phyloP scores from a whole-genome alignment of 2,888 invertebrate species.

The Nemoura dubitans region DNA sequence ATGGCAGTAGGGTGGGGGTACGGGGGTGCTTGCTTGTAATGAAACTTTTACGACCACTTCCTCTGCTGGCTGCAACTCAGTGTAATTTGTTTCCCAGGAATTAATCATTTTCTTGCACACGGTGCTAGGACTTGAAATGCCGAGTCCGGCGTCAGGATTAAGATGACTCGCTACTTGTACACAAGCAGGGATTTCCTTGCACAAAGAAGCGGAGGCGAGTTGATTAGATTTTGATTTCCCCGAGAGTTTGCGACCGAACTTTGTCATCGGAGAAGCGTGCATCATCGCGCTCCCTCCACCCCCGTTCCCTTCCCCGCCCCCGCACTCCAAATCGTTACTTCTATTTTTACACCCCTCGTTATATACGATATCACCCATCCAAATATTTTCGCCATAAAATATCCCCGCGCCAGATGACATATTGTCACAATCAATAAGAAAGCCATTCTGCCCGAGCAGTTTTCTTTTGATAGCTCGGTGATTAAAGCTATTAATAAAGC shows the following conservation, averaged over 20 bases:
- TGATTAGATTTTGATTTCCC: neutral
- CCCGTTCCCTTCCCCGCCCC: neutral
- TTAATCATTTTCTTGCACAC: neutral
- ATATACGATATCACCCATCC: neutral
- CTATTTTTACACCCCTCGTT: slow-evolving; percentile 12
- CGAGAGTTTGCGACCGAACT: neutral
- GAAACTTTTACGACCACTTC: neutral
- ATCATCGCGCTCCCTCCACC: no score
- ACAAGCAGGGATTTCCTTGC: neutral
- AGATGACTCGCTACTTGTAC: neutral
- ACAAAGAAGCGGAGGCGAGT: neutral
- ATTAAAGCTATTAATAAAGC: neutral
- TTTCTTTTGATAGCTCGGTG: neutral
- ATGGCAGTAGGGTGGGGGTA: neutral
- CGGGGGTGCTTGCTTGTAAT: neutral
- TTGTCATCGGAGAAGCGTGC: neutral
- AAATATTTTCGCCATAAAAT: neutral
- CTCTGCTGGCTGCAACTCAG: neutral
- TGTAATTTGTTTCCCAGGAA: neutral
- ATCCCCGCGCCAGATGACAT: neutral
- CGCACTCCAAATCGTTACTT: neutral
- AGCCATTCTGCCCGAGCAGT: neutral
- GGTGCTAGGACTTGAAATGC: no score
- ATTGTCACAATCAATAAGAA: neutral
- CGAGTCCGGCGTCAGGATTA: neutral